Base-by-base conservation (phyloP, 2,888 invertebrate species). In the Gasteruption jaculator region DNA sequence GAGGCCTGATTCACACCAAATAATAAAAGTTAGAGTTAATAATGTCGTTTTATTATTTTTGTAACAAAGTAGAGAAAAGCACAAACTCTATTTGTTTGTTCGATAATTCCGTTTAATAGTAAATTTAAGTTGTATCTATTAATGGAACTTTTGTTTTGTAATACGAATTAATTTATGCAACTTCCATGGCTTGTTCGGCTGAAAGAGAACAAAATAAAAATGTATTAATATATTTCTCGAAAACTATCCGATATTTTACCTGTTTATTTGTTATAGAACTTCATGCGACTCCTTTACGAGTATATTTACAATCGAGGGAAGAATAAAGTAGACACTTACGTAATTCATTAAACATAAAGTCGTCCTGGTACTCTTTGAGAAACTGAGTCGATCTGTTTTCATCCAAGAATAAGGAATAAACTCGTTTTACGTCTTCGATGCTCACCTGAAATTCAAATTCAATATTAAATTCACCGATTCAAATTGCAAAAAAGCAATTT, bases 401-500 rank as follows among this genome's bases (percentile, higher is more conserved):
- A 65, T 99, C 99, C 50, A 93, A 76, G 71, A 99, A 99, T 40
- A 99, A 70, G 0, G 89, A 86, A 71, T 97, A 99, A 0, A 95
- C 96, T 51, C 91, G 83, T 73, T 92, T 94, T 1, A 99, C 86
- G 63, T 99, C 97, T 34, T 91, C 92, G 51, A 92, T 87, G 50
- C 78, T 81, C 10, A 82, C 80, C 85, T 86, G 60, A 2, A 49
- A 48, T 8, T 45, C 45, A 15, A 41, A 47, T 36, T n/a, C 36
- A 41, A 8, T 12, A n/a, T 11, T 29, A 29, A 29, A 29, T 7
- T 29, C 12, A n/a, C 12, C 12, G 7, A 29, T 11, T 29, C 15
- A 43, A 11, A 24, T 42, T 16, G 24, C 7, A 10, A 21, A 14
- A 27, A 6, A 12, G 24, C 7, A 6, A 31, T 10, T 31, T 15